Conservation (phyloP, 2,113 vertebrate species). For the Sebastes fasciatus region DNA sequence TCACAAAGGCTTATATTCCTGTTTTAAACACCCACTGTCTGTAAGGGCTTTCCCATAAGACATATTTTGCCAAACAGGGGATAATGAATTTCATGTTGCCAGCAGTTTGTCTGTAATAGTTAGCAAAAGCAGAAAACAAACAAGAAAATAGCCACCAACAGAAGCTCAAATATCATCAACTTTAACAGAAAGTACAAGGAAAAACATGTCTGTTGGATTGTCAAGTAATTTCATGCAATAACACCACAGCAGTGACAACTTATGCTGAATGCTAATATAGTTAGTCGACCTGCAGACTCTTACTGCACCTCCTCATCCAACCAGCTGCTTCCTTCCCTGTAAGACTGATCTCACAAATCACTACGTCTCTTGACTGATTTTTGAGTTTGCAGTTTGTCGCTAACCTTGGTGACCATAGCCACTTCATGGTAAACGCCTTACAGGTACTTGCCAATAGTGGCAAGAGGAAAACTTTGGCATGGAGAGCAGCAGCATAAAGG, state of each 20-base stretch:
- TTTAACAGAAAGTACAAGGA: constrained; percentile 25
- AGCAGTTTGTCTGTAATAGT: constrained; percentile 52
- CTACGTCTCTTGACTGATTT: not conserved
- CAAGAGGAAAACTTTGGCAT: not conserved
- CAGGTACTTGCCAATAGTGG: not conserved
- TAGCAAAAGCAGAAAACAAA: constrained; percentile 49
- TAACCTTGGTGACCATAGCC: not conserved
- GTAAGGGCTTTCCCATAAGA: constrained; percentile 37
- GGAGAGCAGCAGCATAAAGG: not conserved
- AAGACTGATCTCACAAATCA: not conserved
- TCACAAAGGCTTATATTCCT: constrained; percentile 38
- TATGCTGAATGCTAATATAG: not conserved
- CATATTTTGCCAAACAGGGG: constrained; percentile 42
- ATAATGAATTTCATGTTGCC: constrained; percentile 53
- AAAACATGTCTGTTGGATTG: constrained; percentile 32
- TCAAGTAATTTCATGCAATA: constrained; percentile 43
- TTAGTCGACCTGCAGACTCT: constrained; percentile 12
- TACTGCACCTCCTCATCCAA: constrained; percentile 8
- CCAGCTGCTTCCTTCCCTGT: not conserved
- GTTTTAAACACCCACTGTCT: constrained; percentile 44
- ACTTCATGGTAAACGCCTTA: constrained; percentile 10
- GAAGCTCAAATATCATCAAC: constrained; percentile 11
- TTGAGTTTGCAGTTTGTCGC: not conserved
- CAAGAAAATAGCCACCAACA: constrained; percentile 35
- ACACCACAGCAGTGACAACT: constrained; percentile 13